A percentile compares a stretch with the other conserved stretches of the same genome.
phyloP scores from a whole-genome alignment of 2,797 vertebrate genomes.

The Brachyalestes nurse region DNA sequence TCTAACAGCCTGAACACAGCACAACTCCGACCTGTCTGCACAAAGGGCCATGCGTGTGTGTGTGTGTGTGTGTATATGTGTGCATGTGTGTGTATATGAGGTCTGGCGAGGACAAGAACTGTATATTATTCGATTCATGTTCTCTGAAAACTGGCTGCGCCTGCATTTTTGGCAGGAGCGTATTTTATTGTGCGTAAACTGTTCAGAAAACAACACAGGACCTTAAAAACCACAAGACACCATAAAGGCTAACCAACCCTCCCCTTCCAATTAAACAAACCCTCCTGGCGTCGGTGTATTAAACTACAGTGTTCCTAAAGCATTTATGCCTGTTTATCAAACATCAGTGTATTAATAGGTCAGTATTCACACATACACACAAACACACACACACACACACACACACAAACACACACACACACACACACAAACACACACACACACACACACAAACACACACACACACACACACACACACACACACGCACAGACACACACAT shows the following conservation, averaged over 20 bases:
- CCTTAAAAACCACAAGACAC: not conserved
- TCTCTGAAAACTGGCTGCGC: not conserved
- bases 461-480: too few species aligned
- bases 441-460: too few species aligned
- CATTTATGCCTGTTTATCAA: too few species aligned
- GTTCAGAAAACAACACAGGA: not conserved
- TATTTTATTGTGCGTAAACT: not conserved
- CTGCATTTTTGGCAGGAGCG: not conserved
- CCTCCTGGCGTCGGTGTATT: not conserved
- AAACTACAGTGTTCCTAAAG: not conserved
- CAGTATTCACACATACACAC: too few species aligned
- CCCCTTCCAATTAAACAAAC: not conserved
- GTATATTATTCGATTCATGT: not conserved
- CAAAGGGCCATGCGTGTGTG: not conserved
- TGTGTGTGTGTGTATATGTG: constrained; percentile 10
- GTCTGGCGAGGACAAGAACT: not conserved
- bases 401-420: too few species aligned
- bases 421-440: too few species aligned
- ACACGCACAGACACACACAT: too few species aligned
- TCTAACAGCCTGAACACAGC: constrained; percentile 29
- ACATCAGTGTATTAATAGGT: too few species aligned
- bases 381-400: too few species aligned
- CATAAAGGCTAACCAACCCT: not conserved
- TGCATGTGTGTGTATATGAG: not conserved
- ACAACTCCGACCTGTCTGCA: constrained; percentile 11